These are phyloP conservation scores for Ceuthmochares aereus DNA, from an alignment of 2,113 vertebrate species.

Conservation along the genomic window DNA sequence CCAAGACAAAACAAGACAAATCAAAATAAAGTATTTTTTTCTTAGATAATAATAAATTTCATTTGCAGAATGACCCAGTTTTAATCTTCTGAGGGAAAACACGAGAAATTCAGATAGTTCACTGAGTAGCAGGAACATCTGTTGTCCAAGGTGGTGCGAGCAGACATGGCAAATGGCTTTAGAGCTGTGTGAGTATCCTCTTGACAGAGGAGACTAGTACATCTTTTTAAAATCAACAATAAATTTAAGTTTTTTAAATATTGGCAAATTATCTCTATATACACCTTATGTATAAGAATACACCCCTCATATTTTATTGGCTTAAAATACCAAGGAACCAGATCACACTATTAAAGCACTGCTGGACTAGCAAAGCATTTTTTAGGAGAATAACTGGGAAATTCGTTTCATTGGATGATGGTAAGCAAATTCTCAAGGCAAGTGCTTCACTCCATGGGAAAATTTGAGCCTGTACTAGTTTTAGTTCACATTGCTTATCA, in stretches of 20 bases:
- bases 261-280: not conserved
- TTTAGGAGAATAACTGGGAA: not conserved
- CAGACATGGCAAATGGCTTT: rapidly evolving
- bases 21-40: not conserved
- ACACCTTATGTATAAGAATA: not conserved
- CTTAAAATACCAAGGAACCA: not conserved
- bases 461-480: not conserved
- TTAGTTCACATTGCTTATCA: not conserved
- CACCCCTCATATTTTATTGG: rapidly evolving
- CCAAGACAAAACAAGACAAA: not conserved
- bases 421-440: not conserved
- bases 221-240: not conserved
- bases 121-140: not conserved
- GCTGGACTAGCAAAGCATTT: not conserved
- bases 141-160: not conserved
- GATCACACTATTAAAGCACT: not conserved
- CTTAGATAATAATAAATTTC: not conserved
- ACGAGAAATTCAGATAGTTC: not conserved
- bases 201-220: not conserved
- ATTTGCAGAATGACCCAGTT: not conserved
- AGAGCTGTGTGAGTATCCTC: not conserved
- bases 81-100: not conserved
- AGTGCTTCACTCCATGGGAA: not conserved
- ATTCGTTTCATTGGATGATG: rapidly evolving
- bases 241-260: not conserved